A percentile compares a stretch with the other conserved stretches of the same genome.
Conservation (phyloP, 2,797 vertebrate genomes). For the Sphenopsis melanotis region DNA sequence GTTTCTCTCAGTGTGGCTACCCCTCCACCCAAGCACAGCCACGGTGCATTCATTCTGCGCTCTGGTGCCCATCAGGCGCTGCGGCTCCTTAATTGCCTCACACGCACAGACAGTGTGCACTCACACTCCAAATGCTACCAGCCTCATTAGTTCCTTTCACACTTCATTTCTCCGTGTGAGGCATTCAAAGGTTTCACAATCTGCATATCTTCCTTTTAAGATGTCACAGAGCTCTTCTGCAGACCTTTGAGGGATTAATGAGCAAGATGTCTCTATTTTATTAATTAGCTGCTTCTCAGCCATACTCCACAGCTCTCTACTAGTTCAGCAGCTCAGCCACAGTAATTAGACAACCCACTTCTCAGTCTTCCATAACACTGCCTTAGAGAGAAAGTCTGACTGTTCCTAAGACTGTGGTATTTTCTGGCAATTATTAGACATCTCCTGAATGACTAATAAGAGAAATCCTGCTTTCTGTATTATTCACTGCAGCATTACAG, state of each 20-base stretch:
- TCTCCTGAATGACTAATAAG: constrained; percentile 26
- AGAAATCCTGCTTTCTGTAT: neutral
- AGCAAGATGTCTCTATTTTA: constrained; percentile 37
- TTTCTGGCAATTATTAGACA: constrained; percentile 24
- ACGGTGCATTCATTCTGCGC: rapidly evolving
- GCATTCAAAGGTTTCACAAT: constrained; percentile 18
- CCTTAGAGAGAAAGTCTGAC: neutral
- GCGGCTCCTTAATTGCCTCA: neutral
- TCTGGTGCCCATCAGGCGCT: neutral
- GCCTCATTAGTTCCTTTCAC: constrained; percentile 42
- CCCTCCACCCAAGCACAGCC: neutral
- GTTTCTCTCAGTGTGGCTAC: neutral
- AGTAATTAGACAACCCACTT: constrained; percentile 31
- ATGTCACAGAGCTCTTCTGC: constrained; percentile 2
- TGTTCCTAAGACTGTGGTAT: neutral
- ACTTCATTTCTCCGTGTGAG: neutral
- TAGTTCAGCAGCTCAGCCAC: constrained; percentile 25
- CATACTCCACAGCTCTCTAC: neutral
- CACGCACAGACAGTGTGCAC: neutral
- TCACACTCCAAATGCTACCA: neutral
- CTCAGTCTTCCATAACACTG: neutral
- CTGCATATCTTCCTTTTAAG: constrained; percentile 42
- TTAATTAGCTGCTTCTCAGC: constrained; percentile 45
- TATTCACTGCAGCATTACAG: neutral
- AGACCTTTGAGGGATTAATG: constrained; percentile 10